Evolutionary conservation across 1,140 invertebrate genomes (phyloP).

Genomic region (Drosophila orena): DNA sequence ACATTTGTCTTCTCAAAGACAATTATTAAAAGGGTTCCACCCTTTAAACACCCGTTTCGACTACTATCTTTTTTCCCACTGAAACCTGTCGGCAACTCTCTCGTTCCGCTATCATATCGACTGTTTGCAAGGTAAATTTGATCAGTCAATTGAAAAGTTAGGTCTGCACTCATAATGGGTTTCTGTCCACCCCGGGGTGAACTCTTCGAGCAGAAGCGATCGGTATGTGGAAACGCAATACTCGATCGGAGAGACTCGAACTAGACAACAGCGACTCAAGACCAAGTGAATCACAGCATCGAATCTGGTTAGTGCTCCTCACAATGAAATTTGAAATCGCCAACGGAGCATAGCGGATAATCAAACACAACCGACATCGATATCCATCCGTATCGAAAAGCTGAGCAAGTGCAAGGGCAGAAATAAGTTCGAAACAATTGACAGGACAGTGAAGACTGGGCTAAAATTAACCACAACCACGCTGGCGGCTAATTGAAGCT

Average conservation of each 20-base stretch:
- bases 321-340: constrained; percentile 38
- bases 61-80: constrained; percentile 1
- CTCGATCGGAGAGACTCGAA: constrained; percentile 6
- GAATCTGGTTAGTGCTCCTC: constrained; percentile 36
- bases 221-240: constrained; percentile 32
- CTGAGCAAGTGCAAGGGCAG: constrained; percentile 43
- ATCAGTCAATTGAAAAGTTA: constrained; percentile 36
- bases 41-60: neutral
- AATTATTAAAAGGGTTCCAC: no score
- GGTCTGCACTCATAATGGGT: constrained; percentile 32
- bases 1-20: no score
- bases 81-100: constrained; percentile 14
- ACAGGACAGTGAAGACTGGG: constrained; percentile 26
- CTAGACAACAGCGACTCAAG: constrained; percentile 14
- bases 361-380: constrained; percentile 44
- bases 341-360: constrained; percentile 40
- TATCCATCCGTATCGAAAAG: constrained; percentile 36
- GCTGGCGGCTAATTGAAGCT: constrained; percentile 38
- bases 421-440: constrained; percentile 6
- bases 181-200: constrained; percentile 24
- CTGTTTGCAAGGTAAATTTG: constrained; percentile 43
- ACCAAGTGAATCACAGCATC: constrained; percentile 38
- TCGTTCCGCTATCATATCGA: constrained; percentile 37
- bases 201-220: constrained; percentile 18
- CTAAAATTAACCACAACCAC: constrained; percentile 36